A percentile compares a stretch with the other conserved stretches of the same genome.
phyloP scores from a whole-genome alignment of 2,797 vertebrate genomes.

The Lacerta bilineata region DNA sequence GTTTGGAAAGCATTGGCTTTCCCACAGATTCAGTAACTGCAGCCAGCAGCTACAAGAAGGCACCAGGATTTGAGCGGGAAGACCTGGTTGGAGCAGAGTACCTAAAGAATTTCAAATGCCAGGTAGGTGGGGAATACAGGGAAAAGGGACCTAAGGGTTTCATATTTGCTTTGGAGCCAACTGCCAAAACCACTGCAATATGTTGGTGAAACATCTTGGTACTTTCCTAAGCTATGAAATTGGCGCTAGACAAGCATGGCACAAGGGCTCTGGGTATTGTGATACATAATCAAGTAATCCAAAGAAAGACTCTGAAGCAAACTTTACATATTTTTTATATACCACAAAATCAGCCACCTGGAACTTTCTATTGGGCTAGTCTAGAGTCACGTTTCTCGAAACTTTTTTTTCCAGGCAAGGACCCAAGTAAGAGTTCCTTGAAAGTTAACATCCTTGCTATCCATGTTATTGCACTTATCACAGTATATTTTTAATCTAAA shows the following conservation, averaged over 20 bases:
- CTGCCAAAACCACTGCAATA: neutral
- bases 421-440: no score
- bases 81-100: slow-evolving; percentile 89
- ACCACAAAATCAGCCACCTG: neutral
- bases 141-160: neutral
- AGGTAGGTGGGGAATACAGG: slow-evolving; percentile 75
- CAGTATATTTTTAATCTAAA: no score
- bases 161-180: neutral
- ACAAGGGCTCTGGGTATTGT: neutral
- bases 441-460: no score
- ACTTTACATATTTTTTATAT: neutral
- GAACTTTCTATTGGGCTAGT: neutral
- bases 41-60: slow-evolving; percentile 91
- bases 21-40: slow-evolving; percentile 85
- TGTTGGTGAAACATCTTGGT: neutral
- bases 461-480: no score
- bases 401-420: no score
- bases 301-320: slow-evolving; percentile 4
- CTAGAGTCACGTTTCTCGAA: neutral
- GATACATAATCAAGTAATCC: neutral
- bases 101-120: slow-evolving; percentile 86
- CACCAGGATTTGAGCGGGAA: slow-evolving; percentile 97
- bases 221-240: neutral
- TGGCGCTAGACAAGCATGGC: neutral
- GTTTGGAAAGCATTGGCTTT: slow-evolving; percentile 85